These are phyloP conservation scores for Metallyticus violacea DNA, from an alignment of 2,888 invertebrate genomes.

Conservation along the genomic window DNA sequence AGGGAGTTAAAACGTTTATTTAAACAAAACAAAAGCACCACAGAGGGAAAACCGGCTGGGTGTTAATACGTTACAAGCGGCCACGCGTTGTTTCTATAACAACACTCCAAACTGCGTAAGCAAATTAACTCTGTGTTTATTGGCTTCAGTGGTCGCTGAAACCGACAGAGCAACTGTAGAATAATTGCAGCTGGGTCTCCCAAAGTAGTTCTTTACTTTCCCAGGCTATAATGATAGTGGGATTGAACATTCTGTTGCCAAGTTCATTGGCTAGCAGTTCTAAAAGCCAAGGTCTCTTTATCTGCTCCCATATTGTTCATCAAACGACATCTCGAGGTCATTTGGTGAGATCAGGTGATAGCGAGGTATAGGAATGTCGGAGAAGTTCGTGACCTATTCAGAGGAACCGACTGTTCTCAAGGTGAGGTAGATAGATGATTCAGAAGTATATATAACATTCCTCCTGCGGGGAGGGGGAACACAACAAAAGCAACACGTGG, in stretches of 20 bases:
- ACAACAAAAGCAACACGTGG: background rate
- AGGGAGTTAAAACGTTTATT: too few species aligned
- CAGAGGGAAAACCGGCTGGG: too few species aligned
- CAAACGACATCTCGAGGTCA: background rate
- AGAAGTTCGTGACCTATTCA: background rate
- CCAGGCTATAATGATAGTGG: too few species aligned
- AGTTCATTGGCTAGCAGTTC: background rate
- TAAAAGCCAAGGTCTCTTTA: background rate
- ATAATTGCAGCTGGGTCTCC: too few species aligned
- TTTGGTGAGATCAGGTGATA: background rate
- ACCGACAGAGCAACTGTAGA: background rate
- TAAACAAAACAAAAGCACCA: too few species aligned
- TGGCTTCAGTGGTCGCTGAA: too few species aligned
- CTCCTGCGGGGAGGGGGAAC: background rate
- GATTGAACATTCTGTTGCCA: too few species aligned
- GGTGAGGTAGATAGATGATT: background rate
- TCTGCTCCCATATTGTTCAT: background rate
- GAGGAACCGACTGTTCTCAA: background rate
- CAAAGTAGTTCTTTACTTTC: too few species aligned
- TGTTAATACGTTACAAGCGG: too few species aligned
- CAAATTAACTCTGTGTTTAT: too few species aligned
- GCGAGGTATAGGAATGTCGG: background rate
- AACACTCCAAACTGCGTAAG: too few species aligned
- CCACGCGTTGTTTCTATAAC: too few species aligned
- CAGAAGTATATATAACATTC: background rate